phyloP scores from a whole-genome alignment of 2,888 invertebrate genomes.

The Branchipolynoe longqiensis region DNA sequence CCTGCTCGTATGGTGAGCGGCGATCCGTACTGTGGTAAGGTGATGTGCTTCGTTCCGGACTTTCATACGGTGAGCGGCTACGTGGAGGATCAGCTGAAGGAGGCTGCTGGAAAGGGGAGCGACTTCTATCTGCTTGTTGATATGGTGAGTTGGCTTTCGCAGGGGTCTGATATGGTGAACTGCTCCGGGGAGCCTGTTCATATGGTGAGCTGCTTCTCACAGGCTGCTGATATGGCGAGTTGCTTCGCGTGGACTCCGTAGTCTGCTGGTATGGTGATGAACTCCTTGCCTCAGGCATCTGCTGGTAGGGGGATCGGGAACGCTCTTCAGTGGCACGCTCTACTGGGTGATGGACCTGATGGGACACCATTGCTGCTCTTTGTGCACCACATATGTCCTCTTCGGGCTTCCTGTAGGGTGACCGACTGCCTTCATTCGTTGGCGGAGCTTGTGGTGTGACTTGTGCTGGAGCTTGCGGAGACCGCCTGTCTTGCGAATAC shows the following conservation, averaged over 20 bases:
- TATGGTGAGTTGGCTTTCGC: not conserved
- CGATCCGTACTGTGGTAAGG: slow-evolving; percentile 22
- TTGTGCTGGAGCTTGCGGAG: not conserved
- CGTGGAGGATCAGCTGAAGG: not conserved
- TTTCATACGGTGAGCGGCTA: slow-evolving; percentile 19
- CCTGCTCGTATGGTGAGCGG: slow-evolving; percentile 26
- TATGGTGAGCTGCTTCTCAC: not conserved
- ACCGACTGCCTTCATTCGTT: slow-evolving; percentile 7
- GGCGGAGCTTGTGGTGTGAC: not conserved
- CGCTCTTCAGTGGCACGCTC: not conserved
- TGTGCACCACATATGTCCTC: slow-evolving; percentile 38
- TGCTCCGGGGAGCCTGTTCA: not conserved
- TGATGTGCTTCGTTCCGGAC: not conserved
- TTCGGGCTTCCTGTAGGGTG: slow-evolving; percentile 61
- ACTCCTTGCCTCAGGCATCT: slow-evolving; percentile 14
- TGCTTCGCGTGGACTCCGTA: not conserved
- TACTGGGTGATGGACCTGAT: slow-evolving; percentile 57
- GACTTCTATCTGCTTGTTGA: not conserved
- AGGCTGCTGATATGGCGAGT: not conserved
- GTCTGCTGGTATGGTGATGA: slow-evolving; percentile 23
- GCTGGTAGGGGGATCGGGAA: slow-evolving; percentile 25
- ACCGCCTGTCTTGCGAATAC: not conserved
- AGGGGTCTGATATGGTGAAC: slow-evolving; percentile 2
- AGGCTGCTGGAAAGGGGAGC: slow-evolving; percentile 33
- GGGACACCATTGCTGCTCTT: slow-evolving; percentile 68